Evolutionary conservation across 1,140 invertebrate species (phyloP).

Genomic region (Tetragonula clypearis): DNA sequence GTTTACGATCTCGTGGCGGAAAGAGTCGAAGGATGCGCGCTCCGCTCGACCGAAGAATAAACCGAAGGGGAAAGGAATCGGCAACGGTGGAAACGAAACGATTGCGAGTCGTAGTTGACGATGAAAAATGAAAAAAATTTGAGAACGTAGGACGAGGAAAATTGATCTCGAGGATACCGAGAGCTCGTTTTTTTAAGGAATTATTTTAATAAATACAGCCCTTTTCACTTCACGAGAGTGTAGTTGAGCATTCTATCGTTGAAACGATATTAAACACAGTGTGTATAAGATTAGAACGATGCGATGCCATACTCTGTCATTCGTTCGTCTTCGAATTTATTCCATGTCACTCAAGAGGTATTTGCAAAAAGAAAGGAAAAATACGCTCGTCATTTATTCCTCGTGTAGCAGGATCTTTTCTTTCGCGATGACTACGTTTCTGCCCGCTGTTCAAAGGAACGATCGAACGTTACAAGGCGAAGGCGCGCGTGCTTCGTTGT

Average conservation of each 20-base stretch:
- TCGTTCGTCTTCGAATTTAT: neutral
- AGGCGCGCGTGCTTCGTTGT: neutral
- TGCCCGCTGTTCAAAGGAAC: constrained; percentile 1
- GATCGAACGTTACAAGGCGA: constrained; percentile 32
- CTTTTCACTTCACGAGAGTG: too few relatives aligned
- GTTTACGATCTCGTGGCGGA: constrained; percentile 15
- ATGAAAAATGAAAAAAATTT: too few relatives aligned
- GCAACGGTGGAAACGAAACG: constrained; percentile 15
- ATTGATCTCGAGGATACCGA: constrained; percentile 11
- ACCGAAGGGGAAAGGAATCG: neutral
- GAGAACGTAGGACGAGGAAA: constrained; percentile 15
- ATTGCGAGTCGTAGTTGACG: too few relatives aligned
- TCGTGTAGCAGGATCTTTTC: neutral
- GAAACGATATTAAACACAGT: too few relatives aligned
- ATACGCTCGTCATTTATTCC: neutral
- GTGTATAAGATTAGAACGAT: too few relatives aligned
- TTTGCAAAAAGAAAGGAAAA: neutral
- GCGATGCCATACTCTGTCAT: neutral
- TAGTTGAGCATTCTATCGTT: too few relatives aligned
- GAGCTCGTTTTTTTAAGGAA: neutral
- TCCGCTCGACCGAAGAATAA: constrained; percentile 20
- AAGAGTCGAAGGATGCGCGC: constrained; percentile 6
- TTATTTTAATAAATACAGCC: neutral
- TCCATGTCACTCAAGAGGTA: neutral
- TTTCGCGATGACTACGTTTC: neutral